Conservation (phyloP, 2,888 invertebrate species). For the Amiota communis region DNA sequence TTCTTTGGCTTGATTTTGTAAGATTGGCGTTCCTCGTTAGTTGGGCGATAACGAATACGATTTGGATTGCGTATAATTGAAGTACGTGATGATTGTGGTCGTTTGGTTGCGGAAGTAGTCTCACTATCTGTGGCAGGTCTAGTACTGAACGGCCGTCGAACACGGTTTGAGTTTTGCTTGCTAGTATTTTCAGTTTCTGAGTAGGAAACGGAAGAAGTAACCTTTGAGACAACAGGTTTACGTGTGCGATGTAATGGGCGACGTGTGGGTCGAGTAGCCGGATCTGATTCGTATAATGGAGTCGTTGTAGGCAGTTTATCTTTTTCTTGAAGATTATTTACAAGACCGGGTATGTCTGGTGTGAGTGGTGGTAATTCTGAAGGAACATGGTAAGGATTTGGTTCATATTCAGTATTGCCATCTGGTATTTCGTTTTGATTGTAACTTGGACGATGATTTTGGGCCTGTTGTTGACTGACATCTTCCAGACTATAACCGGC, state of each 20-base stretch:
- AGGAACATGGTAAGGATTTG: slow-evolving; percentile 75
- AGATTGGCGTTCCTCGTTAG: slow-evolving; percentile 71
- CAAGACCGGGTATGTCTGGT: slow-evolving; percentile 77
- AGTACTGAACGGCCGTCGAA: slow-evolving; percentile 72
- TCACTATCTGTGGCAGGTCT: slow-evolving; percentile 48
- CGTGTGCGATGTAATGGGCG: slow-evolving; percentile 75
- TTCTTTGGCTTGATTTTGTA: slow-evolving; percentile 65
- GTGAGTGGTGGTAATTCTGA: slow-evolving; percentile 76
- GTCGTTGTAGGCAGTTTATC: slow-evolving; percentile 63
- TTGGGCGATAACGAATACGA: slow-evolving; percentile 72
- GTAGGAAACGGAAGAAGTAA: slow-evolving; percentile 69
- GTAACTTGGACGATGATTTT: slow-evolving; percentile 66
- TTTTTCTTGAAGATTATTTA: slow-evolving; percentile 77
- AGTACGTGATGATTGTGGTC: slow-evolving; percentile 61
- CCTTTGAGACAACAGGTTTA: slow-evolving; percentile 72
- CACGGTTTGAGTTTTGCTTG: slow-evolving; percentile 69
- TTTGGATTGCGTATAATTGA: slow-evolving; percentile 71
- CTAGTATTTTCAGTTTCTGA: slow-evolving; percentile 65
- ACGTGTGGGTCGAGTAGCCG: slow-evolving; percentile 72
- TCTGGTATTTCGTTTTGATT: slow-evolving; percentile 71
- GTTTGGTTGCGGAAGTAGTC: slow-evolving; percentile 53
- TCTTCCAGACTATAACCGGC: slow-evolving; percentile 58
- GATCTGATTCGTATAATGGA: slow-evolving; percentile 68
- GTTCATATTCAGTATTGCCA: slow-evolving; percentile 71
- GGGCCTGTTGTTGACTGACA: slow-evolving; percentile 48